Conservation (phyloP, 2,888 invertebrate genomes). For the Himalopsyche tibetana region DNA sequence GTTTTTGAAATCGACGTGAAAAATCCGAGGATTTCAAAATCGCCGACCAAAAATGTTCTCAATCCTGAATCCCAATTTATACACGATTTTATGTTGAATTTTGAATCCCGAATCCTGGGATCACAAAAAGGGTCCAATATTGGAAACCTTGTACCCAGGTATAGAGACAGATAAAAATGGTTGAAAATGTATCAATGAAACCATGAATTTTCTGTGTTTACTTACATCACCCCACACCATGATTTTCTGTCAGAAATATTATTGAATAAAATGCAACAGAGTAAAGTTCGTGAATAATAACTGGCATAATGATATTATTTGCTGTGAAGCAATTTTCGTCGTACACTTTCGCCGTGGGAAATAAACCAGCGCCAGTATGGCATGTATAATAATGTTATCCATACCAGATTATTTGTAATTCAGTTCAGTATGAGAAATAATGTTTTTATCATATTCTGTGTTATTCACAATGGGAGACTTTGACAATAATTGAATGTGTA, state of each 20-base stretch:
- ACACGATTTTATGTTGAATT: no score
- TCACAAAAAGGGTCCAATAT: no score
- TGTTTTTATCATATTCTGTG: background rate
- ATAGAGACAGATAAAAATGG: no score
- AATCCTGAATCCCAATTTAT: no score
- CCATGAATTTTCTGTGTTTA: background rate
- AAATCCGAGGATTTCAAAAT: no score
- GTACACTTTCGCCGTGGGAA: slow-evolving; percentile 12
- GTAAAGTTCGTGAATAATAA: slow-evolving; percentile 1
- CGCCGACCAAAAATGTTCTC: no score
- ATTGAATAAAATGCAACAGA: background rate
- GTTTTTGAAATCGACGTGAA: no score
- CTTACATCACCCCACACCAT: background rate
- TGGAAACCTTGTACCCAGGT: no score
- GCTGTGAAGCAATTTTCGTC: slow-evolving; percentile 3
- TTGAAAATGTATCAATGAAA: no score
- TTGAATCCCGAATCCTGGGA: no score
- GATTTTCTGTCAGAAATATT: background rate
- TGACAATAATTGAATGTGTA: no score
- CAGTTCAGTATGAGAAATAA: background rate
- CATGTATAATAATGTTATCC: slow-evolving; percentile 11
- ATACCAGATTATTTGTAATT: background rate
- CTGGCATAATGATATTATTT: slow-evolving; percentile 9
- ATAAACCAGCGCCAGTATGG: background rate
- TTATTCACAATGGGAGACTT: background rate